Conservation (phyloP, 2,113 vertebrate species). For the Turnix velox region DNA sequence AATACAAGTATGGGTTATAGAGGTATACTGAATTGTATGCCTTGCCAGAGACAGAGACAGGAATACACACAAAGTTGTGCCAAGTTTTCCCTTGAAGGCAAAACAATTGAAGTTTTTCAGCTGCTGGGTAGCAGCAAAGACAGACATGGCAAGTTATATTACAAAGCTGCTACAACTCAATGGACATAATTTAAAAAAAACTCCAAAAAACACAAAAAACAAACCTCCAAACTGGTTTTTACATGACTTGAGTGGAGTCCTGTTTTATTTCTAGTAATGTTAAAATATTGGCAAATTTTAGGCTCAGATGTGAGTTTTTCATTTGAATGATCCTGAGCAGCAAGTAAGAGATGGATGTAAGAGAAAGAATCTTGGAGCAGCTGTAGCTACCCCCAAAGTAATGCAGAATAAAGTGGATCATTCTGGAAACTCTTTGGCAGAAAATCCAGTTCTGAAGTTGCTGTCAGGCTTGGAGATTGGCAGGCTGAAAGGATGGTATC, state of each 20-base stretch:
- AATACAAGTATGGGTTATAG: not conserved
- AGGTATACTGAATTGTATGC: not conserved
- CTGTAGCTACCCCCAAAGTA: not conserved
- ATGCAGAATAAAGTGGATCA: not conserved
- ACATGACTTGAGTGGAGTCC: not conserved
- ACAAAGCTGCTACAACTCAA: not conserved
- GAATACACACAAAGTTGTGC: not conserved
- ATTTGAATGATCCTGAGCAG: not conserved
- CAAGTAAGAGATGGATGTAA: not conserved
- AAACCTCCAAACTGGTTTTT: not conserved
- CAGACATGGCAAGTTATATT: not conserved
- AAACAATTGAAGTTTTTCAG: not conserved
- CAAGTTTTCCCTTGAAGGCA: not conserved
- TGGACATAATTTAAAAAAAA: not conserved
- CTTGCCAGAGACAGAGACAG: not conserved
- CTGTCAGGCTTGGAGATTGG: not conserved
- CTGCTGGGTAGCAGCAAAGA: not conserved
- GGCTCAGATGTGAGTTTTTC: not conserved
- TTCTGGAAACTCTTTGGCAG: not conserved
- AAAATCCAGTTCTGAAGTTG: not conserved
- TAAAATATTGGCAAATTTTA: not conserved
- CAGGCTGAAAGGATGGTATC: not conserved
- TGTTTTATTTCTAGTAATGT: not conserved
- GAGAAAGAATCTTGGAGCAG: not conserved
- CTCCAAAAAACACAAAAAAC: not conserved